Conservation (phyloP, 2,113 vertebrate species). For the Desmodus rotundus region DNA sequence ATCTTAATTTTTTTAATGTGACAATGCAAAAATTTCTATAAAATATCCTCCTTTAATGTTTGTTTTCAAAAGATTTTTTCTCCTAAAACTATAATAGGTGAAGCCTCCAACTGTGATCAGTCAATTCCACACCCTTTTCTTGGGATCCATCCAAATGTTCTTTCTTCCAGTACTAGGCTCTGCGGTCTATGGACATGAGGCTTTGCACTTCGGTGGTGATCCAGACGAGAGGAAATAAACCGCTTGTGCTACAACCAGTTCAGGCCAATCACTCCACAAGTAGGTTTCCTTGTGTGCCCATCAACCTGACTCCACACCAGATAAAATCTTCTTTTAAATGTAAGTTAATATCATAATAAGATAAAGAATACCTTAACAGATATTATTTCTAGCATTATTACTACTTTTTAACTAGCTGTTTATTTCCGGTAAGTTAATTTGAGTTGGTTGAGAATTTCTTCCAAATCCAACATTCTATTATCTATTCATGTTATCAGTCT, state of each 20-base stretch:
- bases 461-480: background rate
- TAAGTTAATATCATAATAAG: background rate
- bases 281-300: conserved; percentile 51
- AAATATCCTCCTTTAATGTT: background rate
- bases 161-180: conserved; percentile 90
- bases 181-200: conserved; percentile 91
- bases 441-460: background rate
- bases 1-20: background rate
- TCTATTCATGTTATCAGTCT: background rate
- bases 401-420: background rate
- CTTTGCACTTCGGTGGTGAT: conserved; percentile 92
- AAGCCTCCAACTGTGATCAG: conserved; percentile 89
- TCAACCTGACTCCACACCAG: background rate
- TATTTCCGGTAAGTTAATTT: background rate
- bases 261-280: conserved; percentile 90
- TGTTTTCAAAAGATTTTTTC: background rate
- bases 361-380: background rate
- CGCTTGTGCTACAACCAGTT: conserved; percentile 93
- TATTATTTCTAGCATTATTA: background rate
- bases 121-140: conserved; percentile 92
- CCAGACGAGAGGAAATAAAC: conserved; percentile 90
- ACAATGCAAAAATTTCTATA: background rate
- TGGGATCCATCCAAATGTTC: conserved; percentile 89
- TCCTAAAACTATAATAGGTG: conserved; percentile 79
- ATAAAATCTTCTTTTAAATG: background rate